Percentiles rank a stretch among this genome's conserved stretches.
Evolutionary conservation across 2,888 invertebrate species (phyloP).

Genomic region (Caenorhabditis virilis): DNA sequence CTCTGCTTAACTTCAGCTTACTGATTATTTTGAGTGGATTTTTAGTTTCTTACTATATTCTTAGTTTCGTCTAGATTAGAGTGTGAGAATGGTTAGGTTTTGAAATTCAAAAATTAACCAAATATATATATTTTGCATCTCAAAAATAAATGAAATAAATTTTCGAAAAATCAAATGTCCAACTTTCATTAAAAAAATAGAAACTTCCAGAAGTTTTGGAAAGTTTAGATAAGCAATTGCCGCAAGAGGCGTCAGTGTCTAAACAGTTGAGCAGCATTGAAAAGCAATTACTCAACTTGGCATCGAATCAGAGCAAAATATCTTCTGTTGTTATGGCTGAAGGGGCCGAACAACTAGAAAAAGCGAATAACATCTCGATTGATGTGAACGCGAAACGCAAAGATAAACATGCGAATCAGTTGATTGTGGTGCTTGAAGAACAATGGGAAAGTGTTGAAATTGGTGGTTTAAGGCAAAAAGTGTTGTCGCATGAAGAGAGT

Average conservation of each 20-base stretch:
- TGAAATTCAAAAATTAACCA: background rate
- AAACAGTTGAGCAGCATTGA: conserved; percentile 35
- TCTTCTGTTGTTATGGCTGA: conserved; percentile 22
- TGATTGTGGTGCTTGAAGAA: conserved; percentile 40
- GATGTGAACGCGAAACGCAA: conserved; percentile 24
- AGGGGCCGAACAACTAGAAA: conserved; percentile 6
- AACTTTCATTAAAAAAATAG: background rate
- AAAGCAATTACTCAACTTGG: conserved; percentile 24
- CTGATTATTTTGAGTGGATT: no score
- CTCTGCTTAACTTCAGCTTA: no score
- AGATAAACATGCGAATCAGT: conserved; percentile 33
- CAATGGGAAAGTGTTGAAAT: conserved; percentile 12
- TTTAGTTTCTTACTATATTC: background rate
- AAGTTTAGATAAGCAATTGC: conserved; percentile 8
- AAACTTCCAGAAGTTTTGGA: conserved; percentile 9
- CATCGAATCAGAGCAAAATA: background rate
- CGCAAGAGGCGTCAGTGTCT: conserved; percentile 8
- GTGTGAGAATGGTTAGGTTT: conserved; percentile 2
- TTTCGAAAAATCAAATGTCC: background rate
- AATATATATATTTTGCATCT: background rate
- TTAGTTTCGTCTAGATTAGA: background rate
- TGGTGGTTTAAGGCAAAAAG: background rate
- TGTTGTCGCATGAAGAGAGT: background rate
- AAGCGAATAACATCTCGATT: no score
- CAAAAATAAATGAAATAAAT: background rate